Conservation (phyloP, 2,797 vertebrate genomes). For the Semotilus atromaculatus region DNA sequence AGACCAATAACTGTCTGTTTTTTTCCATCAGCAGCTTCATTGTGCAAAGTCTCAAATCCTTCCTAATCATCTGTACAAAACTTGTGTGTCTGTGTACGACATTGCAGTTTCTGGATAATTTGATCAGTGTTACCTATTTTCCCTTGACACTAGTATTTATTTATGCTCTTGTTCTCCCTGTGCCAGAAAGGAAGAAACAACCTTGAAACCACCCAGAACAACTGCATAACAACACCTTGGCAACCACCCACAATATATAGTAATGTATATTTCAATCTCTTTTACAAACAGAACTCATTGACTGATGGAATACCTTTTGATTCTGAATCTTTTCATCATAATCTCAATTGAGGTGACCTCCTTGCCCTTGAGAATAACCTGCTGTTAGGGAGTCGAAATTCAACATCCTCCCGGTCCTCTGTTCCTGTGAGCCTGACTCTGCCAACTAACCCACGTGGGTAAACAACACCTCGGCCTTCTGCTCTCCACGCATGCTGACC, state of each 20-base stretch:
- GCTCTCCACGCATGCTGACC: constrained; percentile 54
- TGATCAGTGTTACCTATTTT: constrained; percentile 40
- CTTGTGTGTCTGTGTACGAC: constrained; percentile 45
- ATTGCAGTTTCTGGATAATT: constrained; percentile 37
- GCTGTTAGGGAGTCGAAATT: constrained; percentile 65
- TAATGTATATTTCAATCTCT: neutral
- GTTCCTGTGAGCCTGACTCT: constrained; percentile 59
- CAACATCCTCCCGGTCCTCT: constrained; percentile 46
- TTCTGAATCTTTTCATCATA: neutral
- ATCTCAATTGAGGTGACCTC: constrained; percentile 34
- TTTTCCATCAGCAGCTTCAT: constrained; percentile 7
- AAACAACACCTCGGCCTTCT: constrained; percentile 71
- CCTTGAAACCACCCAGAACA: neutral
- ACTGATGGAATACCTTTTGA: neutral
- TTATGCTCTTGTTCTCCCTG: constrained; percentile 20
- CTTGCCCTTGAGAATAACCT: constrained; percentile 67
- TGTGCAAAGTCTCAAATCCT: constrained; percentile 1
- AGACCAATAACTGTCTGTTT: constrained; percentile 2
- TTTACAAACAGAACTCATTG: neutral
- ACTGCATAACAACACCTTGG: neutral
- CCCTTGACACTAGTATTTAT: constrained; percentile 32
- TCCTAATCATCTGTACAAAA: constrained; percentile 12
- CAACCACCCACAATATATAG: neutral
- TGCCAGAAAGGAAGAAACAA: neutral
- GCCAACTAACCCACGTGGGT: constrained; percentile 70